Evolutionary conservation across 2,888 invertebrate genomes (phyloP).

Genomic region (Oxytorus armatus): DNA sequence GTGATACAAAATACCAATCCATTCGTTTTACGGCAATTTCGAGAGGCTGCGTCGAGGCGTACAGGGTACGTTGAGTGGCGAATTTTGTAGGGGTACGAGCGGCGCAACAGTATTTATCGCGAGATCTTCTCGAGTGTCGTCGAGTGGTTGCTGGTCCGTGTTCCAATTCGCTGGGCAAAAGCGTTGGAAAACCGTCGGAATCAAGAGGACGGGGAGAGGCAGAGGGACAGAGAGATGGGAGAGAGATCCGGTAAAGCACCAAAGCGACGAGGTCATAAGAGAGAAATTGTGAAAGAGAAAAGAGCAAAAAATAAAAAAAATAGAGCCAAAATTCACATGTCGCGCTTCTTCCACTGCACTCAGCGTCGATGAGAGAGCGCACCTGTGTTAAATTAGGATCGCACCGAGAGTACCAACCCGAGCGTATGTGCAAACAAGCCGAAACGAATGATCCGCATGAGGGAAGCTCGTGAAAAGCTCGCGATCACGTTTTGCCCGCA

Average conservation of each 20-base stretch:
- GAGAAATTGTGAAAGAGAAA: slow-evolving; percentile 26
- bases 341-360: slow-evolving; percentile 30
- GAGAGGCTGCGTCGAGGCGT: too few species aligned
- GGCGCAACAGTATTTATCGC: slow-evolving; percentile 53
- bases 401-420: slow-evolving; percentile 57
- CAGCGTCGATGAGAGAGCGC: slow-evolving; percentile 46
- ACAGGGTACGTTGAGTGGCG: too few species aligned
- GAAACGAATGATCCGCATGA: slow-evolving; percentile 74
- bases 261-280: slow-evolving; percentile 26
- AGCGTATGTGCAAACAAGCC: slow-evolving; percentile 73
- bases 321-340: neutral
- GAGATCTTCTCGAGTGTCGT: slow-evolving; percentile 43
- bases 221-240: neutral
- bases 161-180: slow-evolving; percentile 32
- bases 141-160: slow-evolving; percentile 33
- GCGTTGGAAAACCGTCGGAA: slow-evolving; percentile 44
- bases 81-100: slow-evolving; percentile 33
- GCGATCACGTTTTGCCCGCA: slow-evolving; percentile 52
- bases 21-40: slow-evolving; percentile 35
- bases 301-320: too few species aligned
- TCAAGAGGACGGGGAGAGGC: slow-evolving; percentile 26
- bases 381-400: slow-evolving; percentile 74
- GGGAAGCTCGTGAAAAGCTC: slow-evolving; percentile 69
- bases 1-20: slow-evolving; percentile 34
- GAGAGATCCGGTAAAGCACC: too few species aligned